Base-by-base conservation (phyloP, 2,113 vertebrate species). In the Silurus glanis region DNA sequence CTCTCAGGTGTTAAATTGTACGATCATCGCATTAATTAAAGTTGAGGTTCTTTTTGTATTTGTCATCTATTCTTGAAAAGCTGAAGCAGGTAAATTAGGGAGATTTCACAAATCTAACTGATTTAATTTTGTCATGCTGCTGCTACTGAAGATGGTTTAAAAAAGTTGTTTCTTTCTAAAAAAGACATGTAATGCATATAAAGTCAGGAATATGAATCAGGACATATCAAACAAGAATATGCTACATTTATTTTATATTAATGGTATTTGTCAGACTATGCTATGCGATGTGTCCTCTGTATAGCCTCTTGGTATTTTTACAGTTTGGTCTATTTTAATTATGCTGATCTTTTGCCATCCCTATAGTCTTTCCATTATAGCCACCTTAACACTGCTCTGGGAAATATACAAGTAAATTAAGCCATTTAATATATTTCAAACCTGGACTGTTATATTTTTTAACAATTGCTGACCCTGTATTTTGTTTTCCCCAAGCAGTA, bases 381-480 rank as follows among this genome's bases (percentile, higher is more conserved):
- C 49, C 23, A n/a, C 10, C 12, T 19, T 51, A 16, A 23, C 19
- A 23, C 51, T 28, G n/a, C 13, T 56, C 5, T 16, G 6, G 80
- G 61, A 4, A 66, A 25, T 66, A 82, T 66, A 19, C 13, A 28
- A 56, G 75, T 14, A 78, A 78, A 55, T 55, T 51, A 78, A 56
- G 51, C 53, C 17, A 13, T 55, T 28, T 25, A 12, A 16, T 55
- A 78, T n/a, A 55, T 16, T 78, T 6, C n/a, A n/a, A 56, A 13
- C n/a, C 75, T 25, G 47, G 13, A 76, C 21, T 14, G 10, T 55
- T 76, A 75, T 6, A 78, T 78, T 78, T 76, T 16, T 56, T 16
- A n/a, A 28, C 75, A 55, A 9, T 78, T 56, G 75, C 75, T 78
- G 14, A 69, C n/a, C 16, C 53, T 83, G 16, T 37, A 71, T 83